Evolutionary conservation across 2,113 vertebrate species (phyloP).

Genomic region (Trichomycterus rosablanca): DNA sequence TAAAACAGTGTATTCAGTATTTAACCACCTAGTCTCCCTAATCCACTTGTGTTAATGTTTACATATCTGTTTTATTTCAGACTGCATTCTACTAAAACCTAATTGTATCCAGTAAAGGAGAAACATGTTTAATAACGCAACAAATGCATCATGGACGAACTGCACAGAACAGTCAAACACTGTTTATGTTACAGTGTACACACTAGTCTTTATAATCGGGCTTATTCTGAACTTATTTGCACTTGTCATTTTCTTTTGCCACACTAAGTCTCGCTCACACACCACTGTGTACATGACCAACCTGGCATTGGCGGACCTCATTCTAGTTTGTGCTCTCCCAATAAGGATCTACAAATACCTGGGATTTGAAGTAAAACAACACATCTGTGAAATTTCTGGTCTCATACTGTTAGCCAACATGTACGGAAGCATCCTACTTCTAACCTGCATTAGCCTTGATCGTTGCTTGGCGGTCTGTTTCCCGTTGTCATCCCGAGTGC

Average conservation of each 20-base stretch:
- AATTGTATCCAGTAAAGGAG: neutral
- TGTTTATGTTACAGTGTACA: slow-evolving; percentile 41
- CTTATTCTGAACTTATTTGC: slow-evolving; percentile 53
- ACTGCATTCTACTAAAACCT: neutral
- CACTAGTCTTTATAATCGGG: slow-evolving; percentile 44
- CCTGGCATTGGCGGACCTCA: slow-evolving; percentile 59
- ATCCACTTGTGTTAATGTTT: neutral
- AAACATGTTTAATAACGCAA: too few species aligned
- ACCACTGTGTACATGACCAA: slow-evolving; percentile 69
- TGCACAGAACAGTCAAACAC: neutral
- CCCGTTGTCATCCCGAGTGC: slow-evolving; percentile 53
- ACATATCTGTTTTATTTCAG: slow-evolving; percentile 16
- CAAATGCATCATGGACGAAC: neutral
- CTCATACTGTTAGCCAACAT: slow-evolving; percentile 66
- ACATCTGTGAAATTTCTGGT: slow-evolving; percentile 47
- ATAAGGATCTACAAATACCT: slow-evolving; percentile 55
- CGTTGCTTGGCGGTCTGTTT: slow-evolving; percentile 65
- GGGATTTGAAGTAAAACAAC: rapidly evolving
- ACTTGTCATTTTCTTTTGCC: slow-evolving; percentile 51
- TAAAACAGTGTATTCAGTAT: too few species aligned
- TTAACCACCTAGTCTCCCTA: too few species aligned
- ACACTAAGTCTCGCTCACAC: slow-evolving; percentile 53
- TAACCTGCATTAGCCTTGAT: slow-evolving; percentile 64
- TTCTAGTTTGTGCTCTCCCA: slow-evolving; percentile 60
- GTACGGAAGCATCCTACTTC: slow-evolving; percentile 70